phyloP scores from a whole-genome alignment of 2,113 vertebrate genomes.

The Neogale vison region DNA sequence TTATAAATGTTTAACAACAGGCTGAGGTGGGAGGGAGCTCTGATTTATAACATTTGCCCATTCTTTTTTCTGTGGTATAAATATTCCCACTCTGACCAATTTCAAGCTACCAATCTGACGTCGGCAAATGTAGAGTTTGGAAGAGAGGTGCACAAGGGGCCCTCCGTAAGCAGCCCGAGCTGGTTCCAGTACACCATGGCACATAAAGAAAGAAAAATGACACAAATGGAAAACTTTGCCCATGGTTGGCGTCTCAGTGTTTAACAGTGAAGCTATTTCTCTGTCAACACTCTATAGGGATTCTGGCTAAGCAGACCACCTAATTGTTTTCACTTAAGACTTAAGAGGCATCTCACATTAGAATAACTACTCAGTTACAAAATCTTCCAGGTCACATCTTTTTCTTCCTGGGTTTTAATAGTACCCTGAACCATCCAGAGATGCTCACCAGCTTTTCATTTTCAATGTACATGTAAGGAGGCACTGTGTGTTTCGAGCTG shows the following conservation, averaged over 20 bases:
- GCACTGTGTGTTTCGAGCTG: neutral
- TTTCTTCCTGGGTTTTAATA: neutral
- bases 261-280: neutral
- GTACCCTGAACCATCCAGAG: neutral
- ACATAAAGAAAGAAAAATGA: neutral
- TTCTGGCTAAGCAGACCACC: neutral
- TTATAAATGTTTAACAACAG: neutral
- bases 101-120: neutral
- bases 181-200: neutral
- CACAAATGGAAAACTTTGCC: neutral
- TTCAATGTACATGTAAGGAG: neutral
- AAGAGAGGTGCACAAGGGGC: neutral
- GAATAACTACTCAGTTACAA: neutral
- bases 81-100: neutral
- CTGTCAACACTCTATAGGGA: neutral
- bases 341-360: neutral
- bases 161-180: neutral
- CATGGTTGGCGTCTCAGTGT: neutral
- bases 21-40: neutral
- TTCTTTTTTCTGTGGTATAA: neutral
- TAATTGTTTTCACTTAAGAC: neutral
- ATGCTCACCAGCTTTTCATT: neutral
- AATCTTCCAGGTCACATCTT: neutral
- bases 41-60: neutral
- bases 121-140: neutral